Conservation (phyloP, 2,797 vertebrate species). For the Spea hammondii region DNA sequence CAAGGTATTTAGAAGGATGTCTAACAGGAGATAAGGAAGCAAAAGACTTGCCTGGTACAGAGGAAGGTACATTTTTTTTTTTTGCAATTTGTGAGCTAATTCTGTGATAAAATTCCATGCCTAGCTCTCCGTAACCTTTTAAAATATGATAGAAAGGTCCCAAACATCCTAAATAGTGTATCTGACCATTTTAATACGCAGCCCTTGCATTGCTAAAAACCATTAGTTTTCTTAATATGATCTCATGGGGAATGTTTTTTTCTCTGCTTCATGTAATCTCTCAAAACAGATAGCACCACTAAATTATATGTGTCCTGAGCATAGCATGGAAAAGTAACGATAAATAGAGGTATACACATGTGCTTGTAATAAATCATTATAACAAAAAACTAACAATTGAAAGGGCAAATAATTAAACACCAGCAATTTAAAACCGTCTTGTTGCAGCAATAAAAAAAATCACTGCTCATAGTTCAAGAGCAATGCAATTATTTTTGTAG, state of each 20-base stretch:
- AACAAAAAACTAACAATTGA: slow-evolving; percentile 25
- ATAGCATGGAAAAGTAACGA: slow-evolving; percentile 25
- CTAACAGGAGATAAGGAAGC: no score
- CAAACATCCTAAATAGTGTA: not conserved
- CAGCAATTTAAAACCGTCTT: slow-evolving; percentile 27
- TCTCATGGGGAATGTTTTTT: slow-evolving; percentile 19
- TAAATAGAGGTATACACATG: slow-evolving; percentile 23
- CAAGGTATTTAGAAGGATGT: no score
- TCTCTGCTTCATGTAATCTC: slow-evolving; percentile 19
- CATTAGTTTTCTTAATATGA: slow-evolving; percentile 26
- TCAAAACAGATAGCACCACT: slow-evolving; percentile 15
- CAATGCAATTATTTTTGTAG: slow-evolving; percentile 13
- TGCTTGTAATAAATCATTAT: slow-evolving; percentile 42
- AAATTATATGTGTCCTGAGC: slow-evolving; percentile 14
- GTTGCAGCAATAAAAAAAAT: slow-evolving; percentile 22
- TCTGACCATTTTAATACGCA: slow-evolving; percentile 30
- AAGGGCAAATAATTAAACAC: slow-evolving; percentile 43
- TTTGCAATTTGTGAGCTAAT: no score
- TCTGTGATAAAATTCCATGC: no score
- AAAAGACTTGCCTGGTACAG: no score
- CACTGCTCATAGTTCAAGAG: not conserved
- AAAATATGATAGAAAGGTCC: no score
- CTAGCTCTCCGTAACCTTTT: no score
- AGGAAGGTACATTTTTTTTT: no score
- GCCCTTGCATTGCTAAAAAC: slow-evolving; percentile 9